Evolutionary conservation across 2,113 vertebrate genomes (phyloP), one percentile per base, ranked within the genome.

Genomic region (Myodes glareolus): DNA sequence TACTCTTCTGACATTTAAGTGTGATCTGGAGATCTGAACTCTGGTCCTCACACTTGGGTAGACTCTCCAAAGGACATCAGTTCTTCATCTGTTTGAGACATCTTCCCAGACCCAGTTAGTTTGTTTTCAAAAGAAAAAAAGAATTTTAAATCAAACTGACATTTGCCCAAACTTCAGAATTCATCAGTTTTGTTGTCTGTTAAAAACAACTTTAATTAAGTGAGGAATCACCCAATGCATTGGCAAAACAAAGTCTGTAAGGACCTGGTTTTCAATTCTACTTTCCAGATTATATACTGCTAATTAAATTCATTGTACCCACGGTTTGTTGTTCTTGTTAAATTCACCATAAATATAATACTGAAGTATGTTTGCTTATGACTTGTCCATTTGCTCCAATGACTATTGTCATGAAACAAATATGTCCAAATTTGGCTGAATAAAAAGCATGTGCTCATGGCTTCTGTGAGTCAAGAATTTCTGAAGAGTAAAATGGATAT

Each of bases 171-270:
- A 47, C 80, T 67, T 80, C 4, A 88, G 33, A 3, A 5, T 47
- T 39, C 92, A 47, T 72, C 76, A 75, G 16, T 29, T 75, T 55
- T 52, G 87, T 68, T 73, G 1, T 50, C 55, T 87, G 47, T 68
- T 82, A 61, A 88, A 84, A 88, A 29, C 80, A 80, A 67, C 47
- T 89, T 86, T 45, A 91, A 45, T 78, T 78, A 90, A 95, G 67
- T 78, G 63, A 89, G 89, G 76, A 76, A 55, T 72, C 12, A 68
- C 10, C 21, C 16, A 58, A 25, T 87, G 77, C 29, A 80, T 17
- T 42, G 7, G 6, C 70, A 76, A 93, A 70, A 58, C 39, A 76
- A 88, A 92, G 65, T 58, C 55, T 94, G 3, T 61, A n/a, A 42
- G 29, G 65, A 93, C 0, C 4, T 80, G 7, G 76, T 92, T 94